Conservation (phyloP, 2,113 vertebrate genomes). For the Mesoclemmys tuberculata region DNA sequence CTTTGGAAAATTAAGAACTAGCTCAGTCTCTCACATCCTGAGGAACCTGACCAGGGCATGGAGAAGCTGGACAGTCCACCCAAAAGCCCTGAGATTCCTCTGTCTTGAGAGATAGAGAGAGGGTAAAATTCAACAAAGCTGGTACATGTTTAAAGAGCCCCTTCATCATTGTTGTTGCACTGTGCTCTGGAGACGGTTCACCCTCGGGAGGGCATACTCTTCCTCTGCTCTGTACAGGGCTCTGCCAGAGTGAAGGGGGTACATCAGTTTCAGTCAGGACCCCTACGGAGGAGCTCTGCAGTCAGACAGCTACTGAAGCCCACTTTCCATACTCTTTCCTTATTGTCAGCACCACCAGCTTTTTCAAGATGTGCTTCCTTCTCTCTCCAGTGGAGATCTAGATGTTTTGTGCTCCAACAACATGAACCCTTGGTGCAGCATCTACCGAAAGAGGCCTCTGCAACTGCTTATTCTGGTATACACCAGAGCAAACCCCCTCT, state of each 20-base stretch:
- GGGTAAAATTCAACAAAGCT: not conserved
- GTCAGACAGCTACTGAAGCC: not conserved
- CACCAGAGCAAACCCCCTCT: not conserved
- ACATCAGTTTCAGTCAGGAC: not conserved
- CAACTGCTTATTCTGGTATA: not conserved
- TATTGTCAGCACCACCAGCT: rapidly evolving
- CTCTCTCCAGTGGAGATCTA: rapidly evolving
- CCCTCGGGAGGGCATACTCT: not conserved
- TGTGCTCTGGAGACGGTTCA: not conserved
- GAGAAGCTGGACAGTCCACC: not conserved
- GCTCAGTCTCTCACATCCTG: not conserved
- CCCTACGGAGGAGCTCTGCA: rapidly evolving
- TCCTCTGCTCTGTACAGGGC: not conserved
- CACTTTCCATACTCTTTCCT: not conserved
- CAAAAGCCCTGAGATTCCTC: not conserved
- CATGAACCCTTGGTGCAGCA: not conserved
- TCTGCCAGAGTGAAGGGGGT: not conserved
- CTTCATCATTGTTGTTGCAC: not conserved
- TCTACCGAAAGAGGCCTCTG: not conserved
- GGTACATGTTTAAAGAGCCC: not conserved
- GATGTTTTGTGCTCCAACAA: not conserved
- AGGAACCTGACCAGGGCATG: not conserved
- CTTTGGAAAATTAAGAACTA: not conserved
- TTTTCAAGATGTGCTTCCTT: rapidly evolving
- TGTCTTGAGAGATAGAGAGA: not conserved